These are phyloP conservation scores for Stegostoma tigrinum DNA, from an alignment of 2,113 vertebrate genomes.

Conservation along the genomic window DNA sequence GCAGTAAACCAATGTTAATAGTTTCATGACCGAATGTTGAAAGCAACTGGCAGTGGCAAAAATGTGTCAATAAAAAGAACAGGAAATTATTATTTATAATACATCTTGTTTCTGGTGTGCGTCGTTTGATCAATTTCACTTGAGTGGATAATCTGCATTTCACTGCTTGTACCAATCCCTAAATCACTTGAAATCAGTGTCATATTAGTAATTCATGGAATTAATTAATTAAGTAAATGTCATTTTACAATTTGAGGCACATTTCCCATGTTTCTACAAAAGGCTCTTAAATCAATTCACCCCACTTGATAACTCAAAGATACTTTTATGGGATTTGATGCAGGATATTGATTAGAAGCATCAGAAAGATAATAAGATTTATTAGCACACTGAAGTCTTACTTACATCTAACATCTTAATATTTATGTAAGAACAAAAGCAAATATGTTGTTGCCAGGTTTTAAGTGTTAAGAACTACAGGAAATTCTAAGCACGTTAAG, in stretches of 20 bases:
- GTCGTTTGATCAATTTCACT: background rate
- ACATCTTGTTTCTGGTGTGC: background rate
- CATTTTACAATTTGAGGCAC: slow-evolving; percentile 13
- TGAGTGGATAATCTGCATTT: background rate
- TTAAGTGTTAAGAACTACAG: background rate
- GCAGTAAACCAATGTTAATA: background rate
- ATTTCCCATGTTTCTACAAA: slow-evolving; percentile 7
- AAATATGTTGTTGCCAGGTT: background rate
- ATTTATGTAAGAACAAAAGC: background rate
- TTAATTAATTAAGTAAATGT: slow-evolving; percentile 23
- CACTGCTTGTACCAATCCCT: background rate
- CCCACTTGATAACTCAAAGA: background rate
- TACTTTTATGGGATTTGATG: background rate
- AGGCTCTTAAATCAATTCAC: background rate
- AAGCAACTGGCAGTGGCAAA: background rate
- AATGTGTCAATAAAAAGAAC: background rate
- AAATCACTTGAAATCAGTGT: background rate
- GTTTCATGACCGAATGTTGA: background rate
- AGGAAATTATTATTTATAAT: slow-evolving; percentile 26
- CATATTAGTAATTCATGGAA: background rate
- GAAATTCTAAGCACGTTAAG: too few species aligned
- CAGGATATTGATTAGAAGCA: background rate
- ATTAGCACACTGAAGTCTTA: background rate
- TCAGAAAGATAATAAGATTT: background rate
- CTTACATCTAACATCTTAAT: background rate